Base-by-base conservation (phyloP, 2,113 vertebrate genomes). In the Brachyistius frenatus region DNA sequence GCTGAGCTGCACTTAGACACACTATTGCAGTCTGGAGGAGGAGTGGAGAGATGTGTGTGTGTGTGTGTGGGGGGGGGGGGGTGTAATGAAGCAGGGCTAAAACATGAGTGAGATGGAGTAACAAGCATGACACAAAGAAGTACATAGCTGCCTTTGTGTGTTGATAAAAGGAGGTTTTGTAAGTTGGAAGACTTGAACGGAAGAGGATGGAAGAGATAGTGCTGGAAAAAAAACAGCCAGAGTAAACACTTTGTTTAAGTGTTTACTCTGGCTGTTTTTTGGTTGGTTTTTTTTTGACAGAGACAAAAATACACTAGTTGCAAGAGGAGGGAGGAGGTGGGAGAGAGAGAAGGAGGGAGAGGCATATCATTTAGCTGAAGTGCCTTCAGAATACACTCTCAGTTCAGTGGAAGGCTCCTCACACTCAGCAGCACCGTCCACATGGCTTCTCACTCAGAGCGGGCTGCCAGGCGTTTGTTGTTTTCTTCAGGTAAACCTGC, bases 151-250 rank as follows among this genome's bases (percentile, higher is more conserved):
- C 84, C 84, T 88, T 89, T 93, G 87, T 90, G 67, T 10, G 0
- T 50, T 1, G 14, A 78, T 81, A 86, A 90, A 92, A 89, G 65
- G 73, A 81, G 87, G 83, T 86, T 90, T 90, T 90, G 86, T 92
- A 76, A 83, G 88, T 81, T 85, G 64, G 86, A 90, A 84, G 71
- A 85, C 83, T 91, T 88, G 83, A 84, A 81, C 81, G 53, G 78
- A 86, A 88, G 81, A 83, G 83, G 86, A 81, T 83, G 56, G 81
- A 87, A 88, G 81, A 81, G 83, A 90, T 87, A 85, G 84, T 7
- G 2, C 58, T 83, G 75, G 32, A 85, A 64, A 52, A 33, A 7
- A 8, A 49, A 57, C 44, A 65, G 81, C 78, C 80, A 80, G 84
- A 76, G 87, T 86, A 88, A 89, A 90, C 90, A 92, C 86, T 89